Evolutionary conservation across 2,888 invertebrate species (phyloP).

Genomic region (Phasia obesa): DNA sequence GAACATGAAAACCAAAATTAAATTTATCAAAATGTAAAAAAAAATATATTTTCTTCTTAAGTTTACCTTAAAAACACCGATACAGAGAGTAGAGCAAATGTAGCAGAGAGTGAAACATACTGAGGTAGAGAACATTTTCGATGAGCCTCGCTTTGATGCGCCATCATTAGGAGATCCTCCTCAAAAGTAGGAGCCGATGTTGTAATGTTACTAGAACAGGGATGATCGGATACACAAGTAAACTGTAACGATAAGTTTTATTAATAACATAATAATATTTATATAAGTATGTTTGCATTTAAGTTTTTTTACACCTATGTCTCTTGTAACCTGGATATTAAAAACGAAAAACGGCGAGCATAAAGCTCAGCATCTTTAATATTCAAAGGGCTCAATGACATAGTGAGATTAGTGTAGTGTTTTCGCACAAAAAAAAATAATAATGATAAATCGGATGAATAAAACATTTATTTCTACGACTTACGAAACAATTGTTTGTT

Average conservation of each 20-base stretch:
- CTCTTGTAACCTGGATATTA: no score
- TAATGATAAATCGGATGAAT: no score
- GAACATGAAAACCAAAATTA: neutral
- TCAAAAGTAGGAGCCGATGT: constrained; percentile 72
- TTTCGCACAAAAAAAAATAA: no score
- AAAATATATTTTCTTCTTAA: neutral
- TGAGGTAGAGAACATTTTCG: constrained; percentile 92
- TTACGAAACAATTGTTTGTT: no score
- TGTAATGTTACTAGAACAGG: constrained; percentile 79
- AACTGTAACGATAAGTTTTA: constrained; percentile 82
- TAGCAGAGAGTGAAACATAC: constrained; percentile 92
- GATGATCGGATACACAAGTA: constrained; percentile 85
- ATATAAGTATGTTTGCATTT: neutral
- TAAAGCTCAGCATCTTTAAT: no score
- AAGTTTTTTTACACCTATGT: no score
- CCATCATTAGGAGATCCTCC: constrained; percentile 75
- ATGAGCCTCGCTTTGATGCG: constrained; percentile 84
- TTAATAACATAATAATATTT: neutral
- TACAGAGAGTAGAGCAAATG: constrained; percentile 92
- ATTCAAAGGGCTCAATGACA: no score
- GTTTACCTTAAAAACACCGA: constrained; percentile 89
- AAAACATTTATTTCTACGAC: no score
- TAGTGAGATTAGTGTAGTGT: no score
- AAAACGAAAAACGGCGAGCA: no score
- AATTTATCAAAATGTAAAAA: neutral